Evolutionary conservation across 2,113 vertebrate species (phyloP).

Genomic region (Microtus richardsoni): DNA sequence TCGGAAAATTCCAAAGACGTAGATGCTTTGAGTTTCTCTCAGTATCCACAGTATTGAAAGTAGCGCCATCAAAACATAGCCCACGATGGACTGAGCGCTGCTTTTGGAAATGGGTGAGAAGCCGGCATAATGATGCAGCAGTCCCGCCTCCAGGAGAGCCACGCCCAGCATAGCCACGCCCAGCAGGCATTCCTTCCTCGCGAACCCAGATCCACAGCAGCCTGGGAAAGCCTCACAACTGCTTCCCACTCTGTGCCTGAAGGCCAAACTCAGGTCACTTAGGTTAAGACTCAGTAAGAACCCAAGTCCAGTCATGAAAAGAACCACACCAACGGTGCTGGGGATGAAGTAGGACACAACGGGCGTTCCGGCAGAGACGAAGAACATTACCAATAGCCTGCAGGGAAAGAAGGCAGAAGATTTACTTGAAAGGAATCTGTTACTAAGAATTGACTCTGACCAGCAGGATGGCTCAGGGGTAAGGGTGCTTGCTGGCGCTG

Average conservation of each 20-base stretch:
- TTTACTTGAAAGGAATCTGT: constrained; percentile 81
- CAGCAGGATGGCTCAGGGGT: background rate
- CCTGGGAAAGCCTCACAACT: constrained; percentile 78
- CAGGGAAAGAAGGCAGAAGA: constrained; percentile 77
- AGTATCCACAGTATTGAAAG: constrained; percentile 90
- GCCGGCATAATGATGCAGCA: constrained; percentile 91
- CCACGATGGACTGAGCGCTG: constrained; percentile 89
- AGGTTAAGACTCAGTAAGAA: constrained; percentile 97
- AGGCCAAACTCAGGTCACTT: constrained; percentile 88
- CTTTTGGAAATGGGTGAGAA: constrained; percentile 83
- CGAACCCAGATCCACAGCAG: constrained; percentile 86
- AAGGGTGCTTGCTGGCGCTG: background rate
- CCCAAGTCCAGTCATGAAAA: constrained; percentile 95
- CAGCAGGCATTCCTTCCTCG: constrained; percentile 90
- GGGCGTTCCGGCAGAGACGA: constrained; percentile 90
- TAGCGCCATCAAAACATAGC: constrained; percentile 92
- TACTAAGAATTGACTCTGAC: background rate
- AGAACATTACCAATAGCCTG: constrained; percentile 96
- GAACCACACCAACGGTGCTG: constrained; percentile 92
- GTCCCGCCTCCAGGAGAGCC: constrained; percentile 90
- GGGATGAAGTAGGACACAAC: constrained; percentile 95
- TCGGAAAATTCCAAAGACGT: constrained; percentile 93
- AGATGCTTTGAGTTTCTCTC: constrained; percentile 94
- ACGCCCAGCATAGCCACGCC: constrained; percentile 88
- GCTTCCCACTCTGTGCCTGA: constrained; percentile 82